A percentile compares a stretch with the other conserved stretches of the same genome.
Conservation (phyloP, 1,140 invertebrate species). For the Nilaparvata lugens region DNA sequence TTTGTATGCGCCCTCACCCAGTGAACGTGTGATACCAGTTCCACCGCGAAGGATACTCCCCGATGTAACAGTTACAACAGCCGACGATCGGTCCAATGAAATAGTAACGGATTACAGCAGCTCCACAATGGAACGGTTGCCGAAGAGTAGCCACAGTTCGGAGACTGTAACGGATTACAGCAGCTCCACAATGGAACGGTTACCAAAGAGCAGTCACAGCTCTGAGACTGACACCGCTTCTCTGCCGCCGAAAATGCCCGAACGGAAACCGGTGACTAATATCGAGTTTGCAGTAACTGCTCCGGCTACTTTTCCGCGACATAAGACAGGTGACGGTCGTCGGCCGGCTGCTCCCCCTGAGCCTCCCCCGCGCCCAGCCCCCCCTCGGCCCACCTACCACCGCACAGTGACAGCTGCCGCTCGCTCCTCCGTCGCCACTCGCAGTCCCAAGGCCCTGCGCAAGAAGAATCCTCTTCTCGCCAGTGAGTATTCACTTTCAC, state of each 20-base stretch:
- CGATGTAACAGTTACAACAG: slow-evolving; percentile 9
- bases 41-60: slow-evolving; percentile 9
- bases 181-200: background rate
- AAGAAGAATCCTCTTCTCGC: slow-evolving; percentile 59
- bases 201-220: background rate
- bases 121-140: too few species aligned
- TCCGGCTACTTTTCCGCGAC: slow-evolving; percentile 25
- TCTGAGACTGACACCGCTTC: background rate
- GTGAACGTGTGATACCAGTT: slow-evolving; percentile 1
- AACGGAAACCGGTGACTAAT: slow-evolving; percentile 10
- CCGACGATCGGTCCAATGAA: background rate
- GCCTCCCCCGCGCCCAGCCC: slow-evolving; percentile 38
- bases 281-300: slow-evolving; percentile 11
- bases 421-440: slow-evolving; percentile 27
- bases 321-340: slow-evolving; percentile 29
- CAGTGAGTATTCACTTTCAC: slow-evolving; percentile 50
- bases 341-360: slow-evolving; percentile 35
- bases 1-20: background rate
- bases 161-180: background rate
- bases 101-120: background rate
- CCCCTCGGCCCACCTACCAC: slow-evolving; percentile 35
- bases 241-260: slow-evolving; percentile 10
- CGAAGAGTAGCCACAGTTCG: background rate
- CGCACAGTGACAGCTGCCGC: slow-evolving; percentile 41
- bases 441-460: slow-evolving; percentile 40